phyloP scores from a whole-genome alignment of 2,113 vertebrate species.

The Balaeniceps rex region DNA sequence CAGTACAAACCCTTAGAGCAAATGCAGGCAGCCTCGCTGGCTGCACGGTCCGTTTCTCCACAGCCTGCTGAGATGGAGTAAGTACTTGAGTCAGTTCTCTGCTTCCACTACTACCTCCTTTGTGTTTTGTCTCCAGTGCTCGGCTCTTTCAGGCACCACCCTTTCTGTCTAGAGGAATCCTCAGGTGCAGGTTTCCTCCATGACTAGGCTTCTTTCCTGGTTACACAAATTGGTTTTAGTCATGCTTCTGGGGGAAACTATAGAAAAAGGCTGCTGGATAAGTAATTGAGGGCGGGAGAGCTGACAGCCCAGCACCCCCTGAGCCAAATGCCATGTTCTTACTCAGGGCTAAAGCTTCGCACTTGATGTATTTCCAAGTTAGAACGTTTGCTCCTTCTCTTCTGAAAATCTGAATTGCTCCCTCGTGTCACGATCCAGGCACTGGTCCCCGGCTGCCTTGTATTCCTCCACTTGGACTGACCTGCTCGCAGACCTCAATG shows the following conservation, averaged over 20 bases:
- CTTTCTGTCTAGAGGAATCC: not conserved
- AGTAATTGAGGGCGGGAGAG: not conserved
- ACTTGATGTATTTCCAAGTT: not conserved
- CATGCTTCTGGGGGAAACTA: not conserved
- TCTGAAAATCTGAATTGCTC: conserved; percentile 32
- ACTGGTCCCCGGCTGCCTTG: not conserved
- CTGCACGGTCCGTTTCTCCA: not conserved
- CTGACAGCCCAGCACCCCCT: not conserved
- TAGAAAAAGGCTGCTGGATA: not conserved
- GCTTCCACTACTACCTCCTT: not conserved
- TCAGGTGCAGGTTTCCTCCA: not conserved
- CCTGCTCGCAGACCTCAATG: not conserved
- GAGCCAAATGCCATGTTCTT: not conserved
- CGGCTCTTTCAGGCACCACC: not conserved
- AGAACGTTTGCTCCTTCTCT: not conserved
- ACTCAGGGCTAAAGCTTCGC: not conserved
- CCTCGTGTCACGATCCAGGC: conserved; percentile 60
- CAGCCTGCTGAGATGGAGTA: conserved; percentile 73
- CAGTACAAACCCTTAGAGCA: conserved; percentile 66
- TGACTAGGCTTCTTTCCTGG: not conserved
- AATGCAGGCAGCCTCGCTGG: not conserved
- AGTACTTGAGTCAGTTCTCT: conserved; percentile 3
- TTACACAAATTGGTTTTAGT: not conserved
- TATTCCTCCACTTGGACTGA: not conserved
- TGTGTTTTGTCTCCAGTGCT: not conserved